Evolutionary conservation across 35 echinoderm and acorn worm genomes (phyloP).

Genomic region (Apostichopus californicus): DNA sequence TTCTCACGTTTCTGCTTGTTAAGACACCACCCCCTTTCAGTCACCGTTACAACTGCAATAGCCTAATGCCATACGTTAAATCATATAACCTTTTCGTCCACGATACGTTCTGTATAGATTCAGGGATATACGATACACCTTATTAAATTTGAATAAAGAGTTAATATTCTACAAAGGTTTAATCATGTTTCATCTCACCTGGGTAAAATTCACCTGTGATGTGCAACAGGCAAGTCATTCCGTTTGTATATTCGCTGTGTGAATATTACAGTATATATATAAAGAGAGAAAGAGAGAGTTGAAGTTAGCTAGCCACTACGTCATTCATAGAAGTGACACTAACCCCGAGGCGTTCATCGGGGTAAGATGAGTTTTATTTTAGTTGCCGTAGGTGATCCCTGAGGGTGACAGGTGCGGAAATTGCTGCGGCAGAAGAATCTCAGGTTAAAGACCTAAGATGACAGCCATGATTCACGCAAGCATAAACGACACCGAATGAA

Average conservation of each 20-base stretch:
- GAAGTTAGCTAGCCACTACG: constrained; percentile 41
- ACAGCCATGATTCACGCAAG: constrained; percentile 42
- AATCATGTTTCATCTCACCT: neutral
- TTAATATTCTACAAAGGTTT: neutral
- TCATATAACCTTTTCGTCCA: neutral
- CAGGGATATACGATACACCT: neutral
- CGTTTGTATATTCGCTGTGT: neutral
- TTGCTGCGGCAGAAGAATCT: constrained; percentile 47
- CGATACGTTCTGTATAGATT: neutral
- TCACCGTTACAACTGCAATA: neutral
- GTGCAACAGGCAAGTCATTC: constrained; percentile 20
- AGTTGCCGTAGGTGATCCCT: constrained; percentile 6
- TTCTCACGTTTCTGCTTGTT: no score
- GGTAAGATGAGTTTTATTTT: constrained; percentile 54
- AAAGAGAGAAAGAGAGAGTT: neutral
- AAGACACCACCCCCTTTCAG: no score
- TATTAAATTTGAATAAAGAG: neutral
- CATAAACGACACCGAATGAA: constrained; percentile 49
- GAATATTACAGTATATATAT: neutral
- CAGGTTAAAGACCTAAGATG: constrained; percentile 54
- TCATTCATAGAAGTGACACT: constrained; percentile 41
- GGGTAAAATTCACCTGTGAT: constrained; percentile 11
- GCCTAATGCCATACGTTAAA: neutral
- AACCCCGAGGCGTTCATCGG: constrained; percentile 40
- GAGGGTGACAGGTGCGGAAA: constrained; percentile 52